phyloP scores from a whole-genome alignment of 2,797 vertebrate species.

The Sebastiscus albofasciatus region DNA sequence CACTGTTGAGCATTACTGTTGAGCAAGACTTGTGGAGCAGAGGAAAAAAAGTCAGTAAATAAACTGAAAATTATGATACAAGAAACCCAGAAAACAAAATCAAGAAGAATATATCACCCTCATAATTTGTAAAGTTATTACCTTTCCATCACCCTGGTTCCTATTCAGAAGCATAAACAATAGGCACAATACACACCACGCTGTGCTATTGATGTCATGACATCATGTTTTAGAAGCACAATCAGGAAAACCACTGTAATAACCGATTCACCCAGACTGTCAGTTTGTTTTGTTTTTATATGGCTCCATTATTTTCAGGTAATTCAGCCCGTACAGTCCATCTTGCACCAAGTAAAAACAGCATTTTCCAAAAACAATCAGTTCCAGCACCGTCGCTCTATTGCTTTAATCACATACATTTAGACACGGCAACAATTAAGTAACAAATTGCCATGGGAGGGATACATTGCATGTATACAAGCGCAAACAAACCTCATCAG shows the following conservation, averaged over 20 bases:
- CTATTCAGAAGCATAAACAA: conserved; percentile 63
- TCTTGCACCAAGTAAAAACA: conserved; percentile 51
- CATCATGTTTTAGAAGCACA: conserved; percentile 36
- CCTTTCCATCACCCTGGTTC: conserved; percentile 32
- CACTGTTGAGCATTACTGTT: conserved; percentile 34
- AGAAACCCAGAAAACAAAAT: conserved; percentile 19
- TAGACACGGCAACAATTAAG: conserved; percentile 75
- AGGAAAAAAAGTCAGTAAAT: neutral
- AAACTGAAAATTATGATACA: neutral
- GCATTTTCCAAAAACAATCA: conserved; percentile 61
- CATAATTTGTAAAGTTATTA: conserved; percentile 18
- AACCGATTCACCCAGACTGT: conserved; percentile 8
- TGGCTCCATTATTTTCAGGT: conserved; percentile 22
- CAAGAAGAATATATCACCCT: conserved; percentile 25
- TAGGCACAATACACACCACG: conserved; percentile 62
- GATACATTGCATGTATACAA: conserved; percentile 81
- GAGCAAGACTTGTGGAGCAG: neutral
- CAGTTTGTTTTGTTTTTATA: neutral
- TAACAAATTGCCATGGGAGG: conserved; percentile 75
- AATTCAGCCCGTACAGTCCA: conserved; percentile 24
- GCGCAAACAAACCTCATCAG: conserved; percentile 67
- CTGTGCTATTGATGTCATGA: conserved; percentile 34
- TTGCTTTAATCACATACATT: conserved; percentile 83
- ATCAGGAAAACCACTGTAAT: conserved; percentile 29
- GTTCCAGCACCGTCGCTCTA: conserved; percentile 76